Conservation (phyloP, 2,113 vertebrate species). For the Rattus rattus region DNA sequence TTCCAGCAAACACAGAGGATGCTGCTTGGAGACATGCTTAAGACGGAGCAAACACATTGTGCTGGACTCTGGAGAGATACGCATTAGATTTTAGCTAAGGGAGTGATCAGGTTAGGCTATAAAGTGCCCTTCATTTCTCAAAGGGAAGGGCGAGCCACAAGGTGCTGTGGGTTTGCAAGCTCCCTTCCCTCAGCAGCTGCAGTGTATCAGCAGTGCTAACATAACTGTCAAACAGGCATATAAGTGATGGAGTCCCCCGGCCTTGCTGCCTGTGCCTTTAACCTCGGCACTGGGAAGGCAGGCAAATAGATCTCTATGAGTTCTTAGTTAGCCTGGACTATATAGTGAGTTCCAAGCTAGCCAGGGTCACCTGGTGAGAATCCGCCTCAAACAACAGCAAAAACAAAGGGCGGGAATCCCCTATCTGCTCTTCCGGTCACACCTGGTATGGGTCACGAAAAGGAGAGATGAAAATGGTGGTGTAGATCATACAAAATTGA, state of each 20-base stretch:
- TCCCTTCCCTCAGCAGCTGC: not conserved
- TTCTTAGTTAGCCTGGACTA: not conserved
- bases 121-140: not conserved
- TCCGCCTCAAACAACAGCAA: no score
- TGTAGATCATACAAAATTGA: not conserved
- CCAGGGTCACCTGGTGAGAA: not conserved
- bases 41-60: not conserved
- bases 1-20: not conserved
- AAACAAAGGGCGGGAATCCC: not conserved
- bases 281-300: not conserved
- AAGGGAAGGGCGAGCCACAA: not conserved
- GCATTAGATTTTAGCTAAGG: conserved; percentile 5
- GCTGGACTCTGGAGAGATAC: not conserved
- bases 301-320: not conserved
- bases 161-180: not conserved
- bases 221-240: not conserved
- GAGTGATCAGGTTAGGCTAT: not conserved
- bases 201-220: not conserved
- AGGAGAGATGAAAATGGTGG: not conserved
- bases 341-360: no score
- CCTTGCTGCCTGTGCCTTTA: not conserved
- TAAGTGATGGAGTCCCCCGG: not conserved
- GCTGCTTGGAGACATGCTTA: not conserved
- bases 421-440: not conserved
- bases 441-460: not conserved